Percentiles rank a stretch among this genome's conserved stretches.
These are phyloP conservation scores for Sebastes fasciatus DNA, from an alignment of 2,113 vertebrate genomes.

Conservation along the genomic window DNA sequence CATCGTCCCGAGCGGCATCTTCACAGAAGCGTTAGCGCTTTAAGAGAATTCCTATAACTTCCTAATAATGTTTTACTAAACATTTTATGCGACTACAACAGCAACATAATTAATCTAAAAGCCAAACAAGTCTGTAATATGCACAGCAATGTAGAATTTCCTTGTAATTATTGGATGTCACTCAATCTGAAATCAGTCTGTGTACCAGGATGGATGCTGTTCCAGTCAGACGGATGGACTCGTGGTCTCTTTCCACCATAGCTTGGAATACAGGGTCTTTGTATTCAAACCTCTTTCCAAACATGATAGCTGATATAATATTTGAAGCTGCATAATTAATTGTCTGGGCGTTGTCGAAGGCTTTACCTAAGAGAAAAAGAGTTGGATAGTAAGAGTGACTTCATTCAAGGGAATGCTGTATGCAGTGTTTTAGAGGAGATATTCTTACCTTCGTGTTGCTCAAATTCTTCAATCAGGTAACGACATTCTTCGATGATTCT, in stretches of 20 bases:
- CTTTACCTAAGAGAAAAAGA: slow-evolving; percentile 51
- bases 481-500: slow-evolving; percentile 59
- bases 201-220: slow-evolving; percentile 60
- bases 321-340: slow-evolving; percentile 76
- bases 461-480: slow-evolving; percentile 47
- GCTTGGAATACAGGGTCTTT: slow-evolving; percentile 60
- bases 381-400: neutral
- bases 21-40: no score
- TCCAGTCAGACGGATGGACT: slow-evolving; percentile 35
- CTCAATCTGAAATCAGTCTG: neutral
- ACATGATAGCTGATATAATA: slow-evolving; percentile 77
- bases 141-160: neutral
- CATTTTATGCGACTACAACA: neutral
- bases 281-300: slow-evolving; percentile 80
- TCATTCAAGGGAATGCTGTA: neutral
- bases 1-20: no score
- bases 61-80: no score
- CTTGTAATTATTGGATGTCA: neutral
- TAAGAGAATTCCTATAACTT: no score
- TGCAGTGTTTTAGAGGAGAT: neutral
- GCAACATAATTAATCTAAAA: neutral
- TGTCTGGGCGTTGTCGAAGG: slow-evolving; percentile 61
- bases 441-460: slow-evolving; percentile 9
- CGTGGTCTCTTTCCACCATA: slow-evolving; percentile 33
- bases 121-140: neutral